Evolutionary conservation across 2,888 invertebrate genomes (phyloP).

Genomic region (Plusia festucae): DNA sequence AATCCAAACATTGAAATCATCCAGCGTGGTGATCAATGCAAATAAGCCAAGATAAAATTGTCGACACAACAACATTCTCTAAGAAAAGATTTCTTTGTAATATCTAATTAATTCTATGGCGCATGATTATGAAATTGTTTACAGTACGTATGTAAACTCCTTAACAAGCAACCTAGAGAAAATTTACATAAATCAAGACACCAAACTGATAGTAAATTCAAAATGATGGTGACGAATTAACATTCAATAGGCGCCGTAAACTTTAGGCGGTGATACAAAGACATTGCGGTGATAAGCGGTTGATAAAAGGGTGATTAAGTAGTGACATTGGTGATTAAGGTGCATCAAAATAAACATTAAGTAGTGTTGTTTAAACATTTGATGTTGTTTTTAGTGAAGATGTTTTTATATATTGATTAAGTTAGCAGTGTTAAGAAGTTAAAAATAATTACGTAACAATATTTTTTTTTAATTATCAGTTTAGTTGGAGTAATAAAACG

Average conservation of each 20-base stretch:
- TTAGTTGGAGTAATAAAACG: no score
- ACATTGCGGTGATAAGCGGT: conserved; percentile 38
- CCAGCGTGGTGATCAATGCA: no score
- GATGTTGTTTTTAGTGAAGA: not conserved
- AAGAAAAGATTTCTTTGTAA: no score
- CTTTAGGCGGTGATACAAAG: conserved; percentile 43
- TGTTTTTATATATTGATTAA: not conserved
- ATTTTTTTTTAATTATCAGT: no score
- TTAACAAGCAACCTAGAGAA: conserved; percentile 12
- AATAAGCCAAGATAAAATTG: no score
- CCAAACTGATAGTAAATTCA: conserved; percentile 31
- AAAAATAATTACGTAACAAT: no score
- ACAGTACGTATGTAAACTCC: conserved; percentile 5
- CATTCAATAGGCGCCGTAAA: conserved; percentile 49
- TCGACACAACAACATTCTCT: no score
- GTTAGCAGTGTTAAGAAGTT: not conserved
- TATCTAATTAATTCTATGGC: no score
- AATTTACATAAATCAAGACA: conserved; percentile 26
- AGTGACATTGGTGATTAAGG: conserved; percentile 17
- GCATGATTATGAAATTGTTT: not conserved
- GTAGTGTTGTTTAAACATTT: conserved; percentile 2
- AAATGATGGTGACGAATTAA: conserved; percentile 43
- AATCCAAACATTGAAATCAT: no score
- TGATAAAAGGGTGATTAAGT: conserved; percentile 34
- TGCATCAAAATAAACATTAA: conserved; percentile 22